Percentiles rank a stretch among this genome's conserved stretches.
Conservation (phyloP, 2,888 invertebrate genomes). For the Liodrosophila aerea region DNA sequence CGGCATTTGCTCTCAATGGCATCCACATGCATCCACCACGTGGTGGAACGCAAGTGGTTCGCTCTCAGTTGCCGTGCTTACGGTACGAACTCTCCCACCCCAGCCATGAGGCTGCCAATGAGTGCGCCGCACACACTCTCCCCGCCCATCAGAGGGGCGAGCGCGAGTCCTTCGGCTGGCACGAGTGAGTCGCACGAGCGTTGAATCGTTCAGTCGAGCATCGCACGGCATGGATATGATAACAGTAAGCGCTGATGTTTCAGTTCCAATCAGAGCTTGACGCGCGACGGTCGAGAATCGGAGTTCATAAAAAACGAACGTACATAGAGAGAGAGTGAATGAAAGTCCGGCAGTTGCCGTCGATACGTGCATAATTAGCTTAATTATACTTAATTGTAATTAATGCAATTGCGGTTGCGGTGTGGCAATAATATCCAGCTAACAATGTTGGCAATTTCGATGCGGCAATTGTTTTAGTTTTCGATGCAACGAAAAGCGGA, state of each 20-base stretch:
- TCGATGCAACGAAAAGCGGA: too few species aligned
- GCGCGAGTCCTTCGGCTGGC: constrained; percentile 34
- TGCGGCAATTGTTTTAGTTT: too few species aligned
- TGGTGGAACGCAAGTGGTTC: constrained; percentile 64
- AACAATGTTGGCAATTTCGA: too few species aligned
- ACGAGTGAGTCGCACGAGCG: constrained; percentile 35
- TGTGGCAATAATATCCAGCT: too few species aligned
- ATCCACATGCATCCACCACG: constrained; percentile 49
- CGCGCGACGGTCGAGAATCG: constrained; percentile 60
- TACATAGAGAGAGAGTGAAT: background rate
- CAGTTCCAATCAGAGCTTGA: constrained; percentile 78
- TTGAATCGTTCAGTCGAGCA: constrained; percentile 16
- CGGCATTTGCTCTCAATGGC: background rate
- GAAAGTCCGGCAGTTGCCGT: constrained; percentile 29
- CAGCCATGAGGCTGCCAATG: constrained; percentile 61
- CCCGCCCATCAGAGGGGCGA: constrained; percentile 39
- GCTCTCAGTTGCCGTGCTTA: constrained; percentile 23
- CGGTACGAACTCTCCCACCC: constrained; percentile 41
- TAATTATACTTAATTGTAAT: background rate
- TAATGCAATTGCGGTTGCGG: too few species aligned
- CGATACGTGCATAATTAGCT: constrained; percentile 26
- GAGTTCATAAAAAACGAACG: constrained; percentile 4
- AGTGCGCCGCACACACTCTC: constrained; percentile 48
- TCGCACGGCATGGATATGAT: constrained; percentile 31
- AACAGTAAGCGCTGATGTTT: constrained; percentile 57